These are phyloP conservation scores for Dolichoris vasculosae DNA, from an alignment of 1,140 invertebrate genomes.

Conservation along the genomic window DNA sequence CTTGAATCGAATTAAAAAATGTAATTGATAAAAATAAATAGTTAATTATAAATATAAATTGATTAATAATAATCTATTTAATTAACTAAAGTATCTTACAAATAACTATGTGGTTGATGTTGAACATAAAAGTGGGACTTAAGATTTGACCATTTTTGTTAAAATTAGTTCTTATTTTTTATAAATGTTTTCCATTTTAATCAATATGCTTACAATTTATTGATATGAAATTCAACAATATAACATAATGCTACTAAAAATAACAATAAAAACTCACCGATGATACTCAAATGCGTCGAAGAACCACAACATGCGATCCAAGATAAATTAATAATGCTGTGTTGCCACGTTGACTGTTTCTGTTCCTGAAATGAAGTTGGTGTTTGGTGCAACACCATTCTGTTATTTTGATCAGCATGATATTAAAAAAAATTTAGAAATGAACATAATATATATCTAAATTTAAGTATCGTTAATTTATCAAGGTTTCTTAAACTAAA, in stretches of 20 bases:
- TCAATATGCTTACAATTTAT: background rate
- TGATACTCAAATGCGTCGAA: constrained; percentile 11
- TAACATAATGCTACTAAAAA: background rate
- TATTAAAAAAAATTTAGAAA: background rate
- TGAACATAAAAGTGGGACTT: background rate
- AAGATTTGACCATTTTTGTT: background rate
- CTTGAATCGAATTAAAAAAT: background rate
- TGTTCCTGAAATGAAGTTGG: background rate
- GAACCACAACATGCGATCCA: constrained; percentile 34
- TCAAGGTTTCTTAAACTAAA: background rate
- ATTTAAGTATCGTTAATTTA: background rate
- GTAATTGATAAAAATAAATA: background rate
- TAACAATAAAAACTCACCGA: constrained; percentile 42
- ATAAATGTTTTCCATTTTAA: background rate
- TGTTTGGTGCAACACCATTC: constrained; percentile 16
- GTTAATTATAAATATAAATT: background rate
- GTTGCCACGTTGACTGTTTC: constrained; percentile 44
- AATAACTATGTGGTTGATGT: background rate
- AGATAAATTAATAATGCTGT: constrained; percentile 46
- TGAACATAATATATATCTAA: background rate
- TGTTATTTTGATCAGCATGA: background rate
- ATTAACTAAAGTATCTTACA: background rate
- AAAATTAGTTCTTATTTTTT: background rate
- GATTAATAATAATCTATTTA: background rate
- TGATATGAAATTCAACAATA: background rate